A percentile compares a stretch with the other conserved stretches of the same genome.
Conservation (phyloP, 2,888 invertebrate genomes). For the Bombyx huttoni region DNA sequence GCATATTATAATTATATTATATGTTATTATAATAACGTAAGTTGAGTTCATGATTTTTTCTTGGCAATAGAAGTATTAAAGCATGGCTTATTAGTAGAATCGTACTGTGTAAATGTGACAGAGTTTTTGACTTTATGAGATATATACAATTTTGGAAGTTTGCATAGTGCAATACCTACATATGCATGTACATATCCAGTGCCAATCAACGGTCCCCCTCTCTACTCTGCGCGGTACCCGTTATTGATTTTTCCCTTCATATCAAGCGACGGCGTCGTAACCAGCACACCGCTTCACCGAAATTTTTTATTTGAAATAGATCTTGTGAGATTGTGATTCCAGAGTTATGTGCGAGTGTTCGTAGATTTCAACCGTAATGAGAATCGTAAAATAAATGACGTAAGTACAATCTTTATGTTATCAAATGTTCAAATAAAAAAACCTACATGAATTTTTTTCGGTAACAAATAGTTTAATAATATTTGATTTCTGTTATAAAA, state of each 20-base stretch:
- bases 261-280: constrained; percentile 4
- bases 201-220: not conserved
- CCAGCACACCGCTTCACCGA: not conserved
- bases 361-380: no score
- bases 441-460: no score
- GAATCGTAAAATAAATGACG: not conserved
- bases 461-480: no score
- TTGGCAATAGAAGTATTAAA: no score
- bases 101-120: no score
- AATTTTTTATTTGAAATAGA: not conserved
- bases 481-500: no score
- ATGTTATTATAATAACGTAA: no score
- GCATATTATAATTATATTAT: no score
- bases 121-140: not conserved
- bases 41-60: no score
- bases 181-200: not conserved
- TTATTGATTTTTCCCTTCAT: constrained; percentile 17
- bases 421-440: not conserved
- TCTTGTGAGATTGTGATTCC: not conserved
- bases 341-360: no score
- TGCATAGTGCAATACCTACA: not conserved
- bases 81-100: no score
- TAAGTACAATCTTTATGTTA: not conserved
- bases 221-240: constrained; percentile 7
- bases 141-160: not conserved